phyloP scores from a whole-genome alignment of 2,113 vertebrate genomes.

The Chionis minor region DNA sequence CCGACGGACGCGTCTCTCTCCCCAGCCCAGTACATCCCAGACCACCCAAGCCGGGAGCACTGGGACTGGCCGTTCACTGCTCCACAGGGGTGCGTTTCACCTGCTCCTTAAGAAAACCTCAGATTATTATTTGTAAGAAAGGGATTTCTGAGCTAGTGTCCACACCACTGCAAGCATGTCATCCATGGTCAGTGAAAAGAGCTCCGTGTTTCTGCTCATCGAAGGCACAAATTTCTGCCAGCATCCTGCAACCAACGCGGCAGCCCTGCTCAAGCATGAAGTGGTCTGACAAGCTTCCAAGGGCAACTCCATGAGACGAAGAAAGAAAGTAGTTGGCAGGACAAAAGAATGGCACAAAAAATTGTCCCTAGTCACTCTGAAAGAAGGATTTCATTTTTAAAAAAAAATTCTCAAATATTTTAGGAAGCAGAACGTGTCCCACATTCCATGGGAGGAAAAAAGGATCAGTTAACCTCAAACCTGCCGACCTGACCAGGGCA shows the following conservation, averaged over 20 bases:
- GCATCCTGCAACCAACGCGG: rapidly evolving
- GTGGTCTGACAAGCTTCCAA: not conserved
- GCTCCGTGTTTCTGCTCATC: not conserved
- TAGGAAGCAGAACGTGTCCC: not conserved
- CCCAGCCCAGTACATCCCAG: rapidly evolving
- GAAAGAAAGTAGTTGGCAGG: not conserved
- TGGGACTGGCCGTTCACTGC: not conserved
- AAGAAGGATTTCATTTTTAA: too few species aligned
- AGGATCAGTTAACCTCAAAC: not conserved
- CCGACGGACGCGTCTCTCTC: not conserved
- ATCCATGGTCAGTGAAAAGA: not conserved
- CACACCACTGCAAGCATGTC: rapidly evolving
- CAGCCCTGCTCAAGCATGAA: not conserved
- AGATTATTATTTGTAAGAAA: not conserved
- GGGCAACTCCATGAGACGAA: not conserved
- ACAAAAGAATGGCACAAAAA: not conserved
- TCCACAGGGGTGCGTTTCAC: rapidly evolving
- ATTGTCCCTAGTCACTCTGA: rapidly evolving
- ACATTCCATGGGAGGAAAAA: not conserved
- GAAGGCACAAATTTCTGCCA: not conserved
- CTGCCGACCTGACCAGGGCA: rapidly evolving
- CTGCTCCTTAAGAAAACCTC: not conserved
- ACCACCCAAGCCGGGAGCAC: rapidly evolving
- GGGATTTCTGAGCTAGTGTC: not conserved
- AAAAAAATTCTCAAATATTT: too few species aligned